Evolutionary conservation across 2,888 invertebrate species (phyloP).

Genomic region (Lamproptera curius): DNA sequence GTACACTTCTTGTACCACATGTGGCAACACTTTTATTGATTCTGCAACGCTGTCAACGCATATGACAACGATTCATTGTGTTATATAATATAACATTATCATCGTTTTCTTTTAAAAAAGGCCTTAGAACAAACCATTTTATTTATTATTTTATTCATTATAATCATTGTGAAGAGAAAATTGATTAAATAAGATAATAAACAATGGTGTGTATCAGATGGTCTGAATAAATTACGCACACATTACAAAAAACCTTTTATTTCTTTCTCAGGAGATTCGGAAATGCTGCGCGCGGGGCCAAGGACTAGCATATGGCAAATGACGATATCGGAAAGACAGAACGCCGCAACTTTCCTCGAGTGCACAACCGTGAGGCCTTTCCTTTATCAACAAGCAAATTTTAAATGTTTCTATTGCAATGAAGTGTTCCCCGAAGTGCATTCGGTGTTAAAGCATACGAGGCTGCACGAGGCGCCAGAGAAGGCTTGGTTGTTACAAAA

Average conservation of each 20-base stretch:
- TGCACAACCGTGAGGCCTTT: slow-evolving; percentile 61
- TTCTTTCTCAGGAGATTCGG: slow-evolving; percentile 40
- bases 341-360: slow-evolving; percentile 64
- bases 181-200: too few species aligned
- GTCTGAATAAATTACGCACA: too few species aligned
- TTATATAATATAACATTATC: background rate
- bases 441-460: slow-evolving; percentile 51
- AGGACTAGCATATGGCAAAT: slow-evolving; percentile 69
- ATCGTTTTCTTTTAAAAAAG: background rate
- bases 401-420: slow-evolving; percentile 68
- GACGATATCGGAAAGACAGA: slow-evolving; percentile 65
- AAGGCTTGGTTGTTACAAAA: slow-evolving; percentile 52
- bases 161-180: too few species aligned
- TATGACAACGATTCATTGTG: slow-evolving; percentile 27
- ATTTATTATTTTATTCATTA: too few species aligned
- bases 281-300: slow-evolving; percentile 42
- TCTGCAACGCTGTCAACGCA: slow-evolving; percentile 35
- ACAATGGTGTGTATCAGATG: too few species aligned
- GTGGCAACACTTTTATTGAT: slow-evolving; percentile 38
- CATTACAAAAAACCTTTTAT: slow-evolving; percentile 34
- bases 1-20: slow-evolving; percentile 35
- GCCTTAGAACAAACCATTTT: too few species aligned
- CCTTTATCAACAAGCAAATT: slow-evolving; percentile 67
- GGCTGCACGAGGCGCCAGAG: slow-evolving; percentile 48
- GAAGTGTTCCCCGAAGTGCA: slow-evolving; percentile 63